A percentile compares a stretch with the other conserved stretches of the same genome.
phyloP scores from a whole-genome alignment of 1,140 invertebrate genomes.

The Drosophila bipectinata region DNA sequence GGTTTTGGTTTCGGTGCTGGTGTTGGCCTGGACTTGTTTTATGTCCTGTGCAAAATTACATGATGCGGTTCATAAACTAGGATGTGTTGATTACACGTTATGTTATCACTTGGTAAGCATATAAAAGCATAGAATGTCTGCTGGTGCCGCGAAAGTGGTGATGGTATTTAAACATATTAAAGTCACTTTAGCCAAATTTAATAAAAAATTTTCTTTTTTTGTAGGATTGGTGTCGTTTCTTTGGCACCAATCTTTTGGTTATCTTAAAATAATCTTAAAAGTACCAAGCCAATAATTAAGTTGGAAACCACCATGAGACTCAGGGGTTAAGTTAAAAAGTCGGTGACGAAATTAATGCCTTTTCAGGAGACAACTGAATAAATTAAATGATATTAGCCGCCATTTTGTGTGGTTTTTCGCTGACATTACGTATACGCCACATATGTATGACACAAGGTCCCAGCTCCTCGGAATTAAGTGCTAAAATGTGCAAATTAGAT shows the following conservation, averaged over 20 bases:
- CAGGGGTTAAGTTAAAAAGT: conserved; percentile 23
- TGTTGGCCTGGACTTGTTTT: conserved; percentile 11
- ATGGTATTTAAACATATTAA: neutral
- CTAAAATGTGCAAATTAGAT: conserved; percentile 71
- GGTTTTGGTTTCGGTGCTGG: conserved; percentile 3
- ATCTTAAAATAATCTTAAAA: too few species aligned
- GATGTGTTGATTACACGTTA: conserved; percentile 29
- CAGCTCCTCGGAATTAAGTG: conserved; percentile 49
- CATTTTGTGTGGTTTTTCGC: conserved; percentile 48
- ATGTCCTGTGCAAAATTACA: conserved; percentile 25
- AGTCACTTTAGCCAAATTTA: neutral
- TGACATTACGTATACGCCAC: conserved; percentile 41
- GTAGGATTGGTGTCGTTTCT: too few species aligned
- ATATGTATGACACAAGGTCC: conserved; percentile 29
- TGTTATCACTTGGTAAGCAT: conserved; percentile 14
- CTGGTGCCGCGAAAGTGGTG: neutral
- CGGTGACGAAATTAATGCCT: conserved; percentile 56
- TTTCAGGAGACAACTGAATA: conserved; percentile 46
- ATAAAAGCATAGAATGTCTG: neutral
- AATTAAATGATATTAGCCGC: conserved; percentile 69
- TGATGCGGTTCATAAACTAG: conserved; percentile 29
- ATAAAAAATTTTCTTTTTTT: neutral
- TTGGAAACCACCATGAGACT: conserved; percentile 39
- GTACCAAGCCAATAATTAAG: conserved; percentile 46
- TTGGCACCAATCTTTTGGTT: too few species aligned